Percentiles rank a stretch among this genome's conserved stretches.
Evolutionary conservation across 2,888 invertebrate genomes (phyloP).

Genomic region (Sceliomorpha sp.): DNA sequence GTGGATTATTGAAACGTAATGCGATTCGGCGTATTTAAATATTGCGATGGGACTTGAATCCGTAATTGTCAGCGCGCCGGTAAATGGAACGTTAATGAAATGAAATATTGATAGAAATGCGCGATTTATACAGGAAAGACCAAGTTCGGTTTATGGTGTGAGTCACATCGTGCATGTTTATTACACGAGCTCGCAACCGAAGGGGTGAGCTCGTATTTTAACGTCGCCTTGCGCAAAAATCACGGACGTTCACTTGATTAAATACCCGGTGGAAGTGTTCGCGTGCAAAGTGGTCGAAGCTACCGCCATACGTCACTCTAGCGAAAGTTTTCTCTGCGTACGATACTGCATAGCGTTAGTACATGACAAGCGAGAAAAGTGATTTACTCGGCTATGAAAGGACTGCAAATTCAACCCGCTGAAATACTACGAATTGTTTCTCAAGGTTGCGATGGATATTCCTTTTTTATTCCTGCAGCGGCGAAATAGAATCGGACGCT

Average conservation of each 20-base stretch:
- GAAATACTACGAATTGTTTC: slow-evolving; percentile 27
- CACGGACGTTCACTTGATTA: slow-evolving; percentile 62
- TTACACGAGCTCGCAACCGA: slow-evolving; percentile 10
- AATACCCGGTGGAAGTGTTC: slow-evolving; percentile 39
- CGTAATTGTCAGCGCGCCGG: neutral
- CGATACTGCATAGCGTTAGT: slow-evolving; percentile 16
- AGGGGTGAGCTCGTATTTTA: slow-evolving; percentile 40
- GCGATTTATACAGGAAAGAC: slow-evolving; percentile 1
- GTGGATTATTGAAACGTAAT: too few species aligned
- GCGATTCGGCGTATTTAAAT: too few species aligned
- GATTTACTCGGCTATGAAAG: slow-evolving; percentile 35
- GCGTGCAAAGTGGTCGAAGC: slow-evolving; percentile 48
- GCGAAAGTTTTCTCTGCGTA: slow-evolving; percentile 32
- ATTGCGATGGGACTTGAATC: too few species aligned
- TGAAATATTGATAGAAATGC: slow-evolving; percentile 11
- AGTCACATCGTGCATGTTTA: slow-evolving; percentile 24
- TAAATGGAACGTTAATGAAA: slow-evolving; percentile 14
- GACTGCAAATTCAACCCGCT: slow-evolving; percentile 21
- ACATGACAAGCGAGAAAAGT: slow-evolving; percentile 25
- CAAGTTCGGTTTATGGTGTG: slow-evolving; percentile 13
- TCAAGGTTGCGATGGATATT: slow-evolving; percentile 12
- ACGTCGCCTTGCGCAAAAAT: slow-evolving; percentile 68
- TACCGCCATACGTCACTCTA: slow-evolving; percentile 40
- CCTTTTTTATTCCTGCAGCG: neutral
- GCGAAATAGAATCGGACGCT: neutral